phyloP scores from a whole-genome alignment of 2,113 vertebrate species.

The Oxyura jamaicensis region DNA sequence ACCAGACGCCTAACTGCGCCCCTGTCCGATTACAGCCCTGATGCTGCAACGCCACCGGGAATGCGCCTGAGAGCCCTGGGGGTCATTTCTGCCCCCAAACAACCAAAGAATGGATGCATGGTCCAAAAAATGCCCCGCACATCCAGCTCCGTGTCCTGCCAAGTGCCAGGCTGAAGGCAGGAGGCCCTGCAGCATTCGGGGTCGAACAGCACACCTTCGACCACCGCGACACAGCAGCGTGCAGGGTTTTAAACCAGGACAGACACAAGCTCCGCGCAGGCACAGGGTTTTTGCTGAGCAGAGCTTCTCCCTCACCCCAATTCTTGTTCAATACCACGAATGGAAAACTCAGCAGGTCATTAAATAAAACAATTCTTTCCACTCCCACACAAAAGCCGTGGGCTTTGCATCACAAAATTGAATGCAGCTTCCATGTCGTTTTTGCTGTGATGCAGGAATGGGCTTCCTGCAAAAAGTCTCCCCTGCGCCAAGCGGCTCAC shows the following conservation, averaged over 20 bases:
- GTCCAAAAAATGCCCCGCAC: too few species aligned
- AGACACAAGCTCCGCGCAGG: neutral
- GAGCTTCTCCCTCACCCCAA: slow-evolving; percentile 8
- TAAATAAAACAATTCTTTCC: slow-evolving; percentile 27
- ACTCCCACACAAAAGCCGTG: slow-evolving; percentile 14
- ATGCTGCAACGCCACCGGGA: too few species aligned
- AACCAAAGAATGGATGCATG: too few species aligned
- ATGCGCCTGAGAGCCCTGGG: too few species aligned
- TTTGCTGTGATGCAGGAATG: neutral
- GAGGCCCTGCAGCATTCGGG: too few species aligned
- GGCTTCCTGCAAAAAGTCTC: neutral
- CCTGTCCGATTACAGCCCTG: too few species aligned
- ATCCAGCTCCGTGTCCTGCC: too few species aligned
- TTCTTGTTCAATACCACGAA: neutral
- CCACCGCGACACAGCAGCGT: too few species aligned
- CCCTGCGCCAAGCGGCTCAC: neutral
- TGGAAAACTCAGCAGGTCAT: slow-evolving; percentile 28
- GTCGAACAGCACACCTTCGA: too few species aligned
- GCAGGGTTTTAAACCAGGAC: neutral
- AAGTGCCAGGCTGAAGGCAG: too few species aligned
- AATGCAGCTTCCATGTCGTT: neutral
- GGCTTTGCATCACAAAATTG: neutral
- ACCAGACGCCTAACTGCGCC: too few species aligned
- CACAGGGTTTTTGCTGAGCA: neutral
- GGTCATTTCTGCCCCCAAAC: too few species aligned